A percentile compares a stretch with the other conserved stretches of the same genome.
Conservation (phyloP, 2,888 invertebrate genomes). For the Caenorhabditis sp. region DNA sequence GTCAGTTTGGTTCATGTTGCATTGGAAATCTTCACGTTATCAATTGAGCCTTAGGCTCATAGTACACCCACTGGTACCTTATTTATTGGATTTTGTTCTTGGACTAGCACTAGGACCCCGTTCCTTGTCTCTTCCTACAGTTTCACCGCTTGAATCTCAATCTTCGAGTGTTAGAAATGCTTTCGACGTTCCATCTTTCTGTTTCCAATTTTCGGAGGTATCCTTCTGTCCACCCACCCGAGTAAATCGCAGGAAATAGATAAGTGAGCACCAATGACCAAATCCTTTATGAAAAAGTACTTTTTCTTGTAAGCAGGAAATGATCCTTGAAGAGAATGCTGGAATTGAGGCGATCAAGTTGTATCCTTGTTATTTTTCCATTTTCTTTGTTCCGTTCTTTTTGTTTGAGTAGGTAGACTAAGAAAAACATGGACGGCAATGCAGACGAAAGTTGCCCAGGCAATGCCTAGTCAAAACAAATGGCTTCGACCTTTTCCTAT, state of each 20-base stretch:
- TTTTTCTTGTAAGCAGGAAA: neutral
- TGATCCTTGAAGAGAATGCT: neutral
- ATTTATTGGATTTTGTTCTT: constrained; percentile 41
- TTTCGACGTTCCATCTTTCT: constrained; percentile 12
- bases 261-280: constrained; percentile 56
- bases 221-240: constrained; percentile 3
- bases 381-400: neutral
- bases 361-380: too few relatives aligned
- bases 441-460: constrained; percentile 1
- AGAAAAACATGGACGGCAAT: neutral
- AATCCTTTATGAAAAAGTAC: constrained; percentile 19
- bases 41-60: constrained; percentile 11
- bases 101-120: neutral
- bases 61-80: constrained; percentile 38
- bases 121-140: constrained; percentile 6
- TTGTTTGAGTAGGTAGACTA: neutral
- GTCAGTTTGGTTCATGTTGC: too few relatives aligned
- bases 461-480: constrained; percentile 24
- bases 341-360: neutral
- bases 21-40: too few relatives aligned
- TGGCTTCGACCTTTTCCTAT: constrained; percentile 8
- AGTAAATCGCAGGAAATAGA: constrained; percentile 53
- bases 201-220: neutral
- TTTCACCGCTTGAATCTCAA: constrained; percentile 4
- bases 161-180: constrained; percentile 1